These are phyloP conservation scores for Machaerirhynchus nigripectus DNA, from an alignment of 2,113 vertebrate genomes.

Conservation along the genomic window DNA sequence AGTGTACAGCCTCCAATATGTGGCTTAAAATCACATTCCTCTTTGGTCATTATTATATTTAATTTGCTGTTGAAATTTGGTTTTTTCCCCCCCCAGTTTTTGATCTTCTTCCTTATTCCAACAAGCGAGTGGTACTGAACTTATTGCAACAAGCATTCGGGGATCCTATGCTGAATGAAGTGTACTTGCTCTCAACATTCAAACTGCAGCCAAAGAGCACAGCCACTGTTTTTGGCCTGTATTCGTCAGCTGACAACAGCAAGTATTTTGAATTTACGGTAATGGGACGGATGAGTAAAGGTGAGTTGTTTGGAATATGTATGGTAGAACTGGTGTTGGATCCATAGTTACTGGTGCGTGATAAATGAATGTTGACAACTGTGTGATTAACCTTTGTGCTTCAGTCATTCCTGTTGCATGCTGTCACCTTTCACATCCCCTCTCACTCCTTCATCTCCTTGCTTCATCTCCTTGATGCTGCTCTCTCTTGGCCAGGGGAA, in stretches of 20 bases:
- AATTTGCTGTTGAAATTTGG: not conserved
- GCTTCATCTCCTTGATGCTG: not conserved
- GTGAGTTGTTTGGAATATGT: slow-evolving; percentile 67
- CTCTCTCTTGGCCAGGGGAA: not conserved
- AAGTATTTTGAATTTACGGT: slow-evolving; percentile 91
- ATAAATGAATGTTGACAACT: not conserved
- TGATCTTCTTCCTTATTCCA: slow-evolving; percentile 87
- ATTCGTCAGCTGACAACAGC: slow-evolving; percentile 84
- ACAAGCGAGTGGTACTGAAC: slow-evolving; percentile 77
- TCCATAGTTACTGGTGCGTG: not conserved
- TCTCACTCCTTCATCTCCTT: not conserved
- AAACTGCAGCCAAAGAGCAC: slow-evolving; percentile 84
- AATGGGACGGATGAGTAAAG: slow-evolving; percentile 89
- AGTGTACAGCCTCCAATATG: not conserved
- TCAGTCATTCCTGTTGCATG: not conserved
- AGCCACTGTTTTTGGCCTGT: slow-evolving; percentile 82
- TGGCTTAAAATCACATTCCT: not conserved
- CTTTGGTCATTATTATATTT: not conserved
- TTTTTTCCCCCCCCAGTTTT: slow-evolving; percentile 77
- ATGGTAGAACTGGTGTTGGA: not conserved
- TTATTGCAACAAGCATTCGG: slow-evolving; percentile 82
- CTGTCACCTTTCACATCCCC: not conserved
- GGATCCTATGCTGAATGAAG: slow-evolving; percentile 80
- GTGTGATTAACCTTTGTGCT: not conserved
- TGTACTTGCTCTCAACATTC: slow-evolving; percentile 86